A percentile compares a stretch with the other conserved stretches of the same genome.
These are phyloP conservation scores for Euproctis similis DNA, from an alignment of 2,888 invertebrate genomes.

Conservation along the genomic window DNA sequence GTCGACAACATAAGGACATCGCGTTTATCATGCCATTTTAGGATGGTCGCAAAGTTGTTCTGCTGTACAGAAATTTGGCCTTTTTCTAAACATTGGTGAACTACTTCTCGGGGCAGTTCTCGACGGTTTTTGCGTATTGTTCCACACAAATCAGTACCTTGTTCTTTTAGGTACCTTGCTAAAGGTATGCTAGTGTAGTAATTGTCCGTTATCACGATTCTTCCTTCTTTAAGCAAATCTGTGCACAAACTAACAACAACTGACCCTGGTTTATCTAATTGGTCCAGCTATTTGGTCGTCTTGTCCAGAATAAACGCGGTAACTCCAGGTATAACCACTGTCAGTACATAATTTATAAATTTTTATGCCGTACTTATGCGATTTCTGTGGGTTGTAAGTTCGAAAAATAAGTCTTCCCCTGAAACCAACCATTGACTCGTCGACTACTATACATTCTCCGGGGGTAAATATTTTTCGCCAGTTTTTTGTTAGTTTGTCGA, in stretches of 20 bases:
- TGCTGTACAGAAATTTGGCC: constrained; percentile 2
- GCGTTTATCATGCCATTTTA: constrained; percentile 8
- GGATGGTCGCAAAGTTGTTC: constrained; percentile 3
- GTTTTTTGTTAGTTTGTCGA: constrained; percentile 7
- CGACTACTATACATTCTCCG: constrained; percentile 9
- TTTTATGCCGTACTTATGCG: constrained; percentile 13
- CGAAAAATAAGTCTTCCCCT: constrained; percentile 3
- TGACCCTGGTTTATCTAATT: constrained; percentile 1
- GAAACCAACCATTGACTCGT: constrained; percentile 14
- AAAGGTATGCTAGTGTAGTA: constrained; percentile 2
- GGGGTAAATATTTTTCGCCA: constrained; percentile 9
- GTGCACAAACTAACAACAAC: constrained; percentile 1
- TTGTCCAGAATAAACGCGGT: constrained; percentile 11
- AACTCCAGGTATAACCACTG: constrained; percentile 12
- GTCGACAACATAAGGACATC: constrained; percentile 7
- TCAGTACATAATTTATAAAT: constrained; percentile 11
- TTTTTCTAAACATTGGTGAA: constrained; percentile 10
- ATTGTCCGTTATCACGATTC: constrained; percentile 2
- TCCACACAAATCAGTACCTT: constrained; percentile 4
- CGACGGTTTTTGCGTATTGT: constrained; percentile 13
- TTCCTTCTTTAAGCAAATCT: constrained; percentile 3
- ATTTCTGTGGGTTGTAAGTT: constrained; percentile 14
- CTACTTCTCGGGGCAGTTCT: constrained; percentile 10
- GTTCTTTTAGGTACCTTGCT: not conserved
- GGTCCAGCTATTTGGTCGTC: constrained; percentile 2